A percentile compares a stretch with the other conserved stretches of the same genome.
Conservation (phyloP, 2,888 invertebrate genomes). For the Ashinkailepas kermadecensis region DNA sequence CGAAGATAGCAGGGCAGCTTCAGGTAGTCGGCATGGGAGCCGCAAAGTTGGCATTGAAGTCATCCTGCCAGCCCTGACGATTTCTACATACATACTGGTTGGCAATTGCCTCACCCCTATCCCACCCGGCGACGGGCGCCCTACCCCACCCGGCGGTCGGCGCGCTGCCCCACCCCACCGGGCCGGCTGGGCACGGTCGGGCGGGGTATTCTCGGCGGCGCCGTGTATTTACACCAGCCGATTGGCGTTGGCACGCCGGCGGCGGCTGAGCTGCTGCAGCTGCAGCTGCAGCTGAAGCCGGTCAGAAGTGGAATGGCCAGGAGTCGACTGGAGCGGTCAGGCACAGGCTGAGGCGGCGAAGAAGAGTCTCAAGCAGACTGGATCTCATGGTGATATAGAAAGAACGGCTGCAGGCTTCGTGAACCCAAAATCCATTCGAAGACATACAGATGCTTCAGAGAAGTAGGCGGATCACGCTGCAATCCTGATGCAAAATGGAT, state of each 20-base stretch:
- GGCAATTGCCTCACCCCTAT: not conserved
- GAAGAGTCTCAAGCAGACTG: too few relatives aligned
- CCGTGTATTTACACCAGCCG: not conserved
- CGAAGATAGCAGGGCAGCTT: too few relatives aligned
- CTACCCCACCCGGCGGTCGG: not conserved
- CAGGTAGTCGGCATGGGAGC: not conserved
- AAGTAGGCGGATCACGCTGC: too few relatives aligned
- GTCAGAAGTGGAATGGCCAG: not conserved
- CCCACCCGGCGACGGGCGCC: not conserved
- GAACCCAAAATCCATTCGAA: too few relatives aligned
- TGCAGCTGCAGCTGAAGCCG: not conserved
- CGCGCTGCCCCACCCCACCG: not conserved
- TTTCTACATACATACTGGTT: not conserved
- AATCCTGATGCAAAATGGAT: too few relatives aligned
- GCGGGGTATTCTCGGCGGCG: constrained; percentile 1
- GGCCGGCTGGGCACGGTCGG: not conserved
- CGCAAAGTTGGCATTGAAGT: not conserved
- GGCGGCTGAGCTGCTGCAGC: not conserved
- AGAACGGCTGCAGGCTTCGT: too few relatives aligned
- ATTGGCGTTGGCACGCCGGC: not conserved
- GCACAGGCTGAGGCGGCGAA: too few relatives aligned
- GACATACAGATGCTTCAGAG: too few relatives aligned
- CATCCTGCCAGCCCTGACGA: not conserved
- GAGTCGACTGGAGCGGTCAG: not conserved
- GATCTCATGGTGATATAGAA: too few relatives aligned